Base-by-base conservation (phyloP, 64 coral and sea anemone genomes). In the Stichodactyla mertensii region DNA sequence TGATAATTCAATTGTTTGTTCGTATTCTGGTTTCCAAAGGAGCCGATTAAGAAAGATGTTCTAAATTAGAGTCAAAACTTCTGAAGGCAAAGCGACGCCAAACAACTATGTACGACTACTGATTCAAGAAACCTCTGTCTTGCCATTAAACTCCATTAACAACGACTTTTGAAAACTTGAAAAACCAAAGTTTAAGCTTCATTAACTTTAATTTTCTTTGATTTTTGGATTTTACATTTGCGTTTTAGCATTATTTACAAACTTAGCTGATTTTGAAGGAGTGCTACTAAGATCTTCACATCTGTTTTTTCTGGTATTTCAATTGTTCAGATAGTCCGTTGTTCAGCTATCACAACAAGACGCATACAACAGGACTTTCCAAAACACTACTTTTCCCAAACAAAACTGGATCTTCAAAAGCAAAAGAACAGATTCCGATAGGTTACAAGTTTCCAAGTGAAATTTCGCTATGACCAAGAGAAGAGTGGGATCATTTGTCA, bases 271-370 rank as follows among this genome's bases (percentile, higher is more conserved):
- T 74, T 58, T 4, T 58, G 14, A 58, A 58, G 36, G 36, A 45
- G 10, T 11, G 27, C 4, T 74, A 23, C 10, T 69, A 69, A 69
- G n/a, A 22, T 23, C 4, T 9, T 31, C 69, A 31, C 69, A 74
- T 74, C 69, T 74, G 69, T 74, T 74, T 74, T 74, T 74, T 74
- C 69, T 74, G 69, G 69, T 11, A n/a, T 74, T 74, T 74, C 22
- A 74, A 74, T n/a, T 74, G 4, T 31, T 27, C 24, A 13, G n/a
- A 11, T n/a, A 74, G 24, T 26, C 69, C 69, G 69, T 74, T 74
- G 69, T 74, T 74, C 2, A 74, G 12, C 27, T 12, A 74, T 6
- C 69, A 5, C 69, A 74, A 26, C 69, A 74, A 31, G 69, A 31
- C 22, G 13, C 23, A 36, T 10, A 2, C 0, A 10, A 31, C 9